Base-by-base conservation (phyloP, 2,113 vertebrate species). In the Brachyhypopomus gauderio region DNA sequence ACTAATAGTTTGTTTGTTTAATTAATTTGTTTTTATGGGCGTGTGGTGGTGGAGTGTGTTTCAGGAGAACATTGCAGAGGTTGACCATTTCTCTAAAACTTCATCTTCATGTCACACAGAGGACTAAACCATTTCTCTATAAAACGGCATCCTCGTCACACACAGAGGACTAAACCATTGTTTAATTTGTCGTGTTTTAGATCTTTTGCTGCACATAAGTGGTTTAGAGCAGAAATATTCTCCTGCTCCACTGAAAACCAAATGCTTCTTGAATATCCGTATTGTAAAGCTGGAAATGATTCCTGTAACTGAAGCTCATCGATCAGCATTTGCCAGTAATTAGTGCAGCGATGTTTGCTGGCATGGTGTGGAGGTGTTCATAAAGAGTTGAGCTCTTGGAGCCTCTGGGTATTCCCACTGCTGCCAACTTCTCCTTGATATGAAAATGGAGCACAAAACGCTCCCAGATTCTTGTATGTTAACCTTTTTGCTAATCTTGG, bases 321-420 rank as follows among this genome's bases (percentile, higher is more conserved):
- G 64, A 82, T 85, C 76, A 86, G 72, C 74, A 76, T 85, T 86
- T 85, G 80, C 16, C 75, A 79, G 77, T 77, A 85, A 83, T 86
- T 86, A 85, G 5, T 70, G 27, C 64, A 41, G 59, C 27, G 84
- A 81, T 81, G 80, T 76, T 81, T 81, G 81, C 77, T 78, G 84
- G 74, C 75, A 27, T 20, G 66, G 83, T 75, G 83, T 79, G 75
- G 80, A 82, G 77, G 80, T 27, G 72, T 81, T 75, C 55, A 41
- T 55, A 34, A 45, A 80, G 66, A 34, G 2, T 8, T 3, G 66
- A 41, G 66, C 6, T n/a, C 19, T 20, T 8, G 20, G 16, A 70
- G 63, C 71, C 77, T 71, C 25, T 62, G 55, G 79, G 79, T 55
- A 7, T 81, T 67, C 38, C 66, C 27, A 30, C 71, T 6, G 72